Percentiles rank a stretch among this genome's conserved stretches.
These are phyloP conservation scores for Drosophila serrata DNA, from an alignment of 1,140 invertebrate genomes.

Conservation along the genomic window DNA sequence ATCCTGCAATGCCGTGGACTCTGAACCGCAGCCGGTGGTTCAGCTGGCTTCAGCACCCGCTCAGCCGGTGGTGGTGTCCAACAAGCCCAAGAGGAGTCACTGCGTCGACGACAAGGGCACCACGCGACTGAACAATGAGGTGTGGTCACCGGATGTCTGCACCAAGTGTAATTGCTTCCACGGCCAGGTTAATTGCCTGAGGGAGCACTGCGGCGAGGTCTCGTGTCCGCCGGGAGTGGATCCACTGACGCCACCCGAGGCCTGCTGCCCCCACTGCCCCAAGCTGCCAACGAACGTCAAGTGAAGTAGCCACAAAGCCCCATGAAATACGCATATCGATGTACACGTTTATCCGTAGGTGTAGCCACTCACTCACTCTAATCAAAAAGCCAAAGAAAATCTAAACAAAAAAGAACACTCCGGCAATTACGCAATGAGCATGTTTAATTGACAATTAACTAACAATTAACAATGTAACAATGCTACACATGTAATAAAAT, in stretches of 20 bases:
- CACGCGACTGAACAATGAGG: conserved; percentile 85
- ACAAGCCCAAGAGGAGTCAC: conserved; percentile 63
- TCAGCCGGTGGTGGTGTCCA: conserved; percentile 15
- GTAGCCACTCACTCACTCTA: conserved; percentile 68
- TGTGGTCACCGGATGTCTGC: conserved; percentile 87
- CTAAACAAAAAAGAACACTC: conserved; percentile 7
- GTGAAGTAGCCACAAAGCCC: conserved; percentile 15
- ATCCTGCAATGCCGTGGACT: conserved; percentile 72
- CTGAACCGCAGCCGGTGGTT: conserved; percentile 42
- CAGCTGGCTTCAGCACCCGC: conserved; percentile 48
- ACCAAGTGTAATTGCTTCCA: conserved; percentile 86
- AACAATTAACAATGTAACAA: conserved; percentile 57
- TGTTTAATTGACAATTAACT: conserved; percentile 68
- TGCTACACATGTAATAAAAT: conserved; percentile 82
- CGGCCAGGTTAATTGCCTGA: conserved; percentile 77
- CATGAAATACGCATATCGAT: conserved; percentile 68
- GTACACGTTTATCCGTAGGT: conserved; percentile 70
- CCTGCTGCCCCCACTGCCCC: conserved; percentile 76
- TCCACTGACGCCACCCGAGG: conserved; percentile 72
- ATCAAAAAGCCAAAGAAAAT: conserved; percentile 34
- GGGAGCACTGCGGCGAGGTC: conserved; percentile 73
- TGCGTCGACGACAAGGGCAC: conserved; percentile 86
- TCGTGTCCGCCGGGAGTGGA: conserved; percentile 69
- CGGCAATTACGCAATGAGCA: conserved; percentile 39
- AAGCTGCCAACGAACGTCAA: conserved; percentile 21